Evolutionary conservation across 2,888 invertebrate genomes (phyloP), one percentile per base, ranked within the genome.

Genomic region (Anorthoa munda): DNA sequence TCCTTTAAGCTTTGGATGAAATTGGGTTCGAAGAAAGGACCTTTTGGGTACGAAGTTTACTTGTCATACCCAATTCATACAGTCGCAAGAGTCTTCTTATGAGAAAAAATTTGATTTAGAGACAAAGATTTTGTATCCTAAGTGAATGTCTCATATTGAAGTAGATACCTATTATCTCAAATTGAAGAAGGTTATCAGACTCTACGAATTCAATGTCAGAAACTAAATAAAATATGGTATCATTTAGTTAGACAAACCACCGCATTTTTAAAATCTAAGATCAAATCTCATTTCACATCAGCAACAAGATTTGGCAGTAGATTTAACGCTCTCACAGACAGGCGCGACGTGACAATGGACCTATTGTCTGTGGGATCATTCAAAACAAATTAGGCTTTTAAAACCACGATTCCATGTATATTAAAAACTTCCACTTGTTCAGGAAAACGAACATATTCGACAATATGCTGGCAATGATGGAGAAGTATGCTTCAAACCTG

Each of bases 391-490:
- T 7, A 0, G 31, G 7, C 4, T 31, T 31, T 31, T 31, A 31
- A 31, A 31, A 7, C 7, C 31, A n/a, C 53, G 31, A 21, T 21
- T 21, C n/a, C n/a, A 5, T 18, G 4, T 31, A 18, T 31, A 2
- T 21, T n/a, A 60, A 60, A 45, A 21, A 23, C 46, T 23, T 17
- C 15, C 1, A 53, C 45, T 58, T 77, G 31, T 48, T 0, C 87
- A 98, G 98, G 93, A 98, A 98, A 93, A 97, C 98, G 4, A 98
- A 98, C 87, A 98, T 98, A 83, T 98, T 98, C 89, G 98, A 98
- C 94, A 98, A 98, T 89, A 98, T 99, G 98, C 94, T 99, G 79
- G 97, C 98, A 0, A 98, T 98, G 92, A 98, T 99, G 98, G 98
- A 99, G 93, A 98, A 98, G 90, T 98, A 99, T 90, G 98, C 98